These are phyloP conservation scores for Drosophila merina DNA, from an alignment of 2,888 invertebrate genomes.

Conservation along the genomic window DNA sequence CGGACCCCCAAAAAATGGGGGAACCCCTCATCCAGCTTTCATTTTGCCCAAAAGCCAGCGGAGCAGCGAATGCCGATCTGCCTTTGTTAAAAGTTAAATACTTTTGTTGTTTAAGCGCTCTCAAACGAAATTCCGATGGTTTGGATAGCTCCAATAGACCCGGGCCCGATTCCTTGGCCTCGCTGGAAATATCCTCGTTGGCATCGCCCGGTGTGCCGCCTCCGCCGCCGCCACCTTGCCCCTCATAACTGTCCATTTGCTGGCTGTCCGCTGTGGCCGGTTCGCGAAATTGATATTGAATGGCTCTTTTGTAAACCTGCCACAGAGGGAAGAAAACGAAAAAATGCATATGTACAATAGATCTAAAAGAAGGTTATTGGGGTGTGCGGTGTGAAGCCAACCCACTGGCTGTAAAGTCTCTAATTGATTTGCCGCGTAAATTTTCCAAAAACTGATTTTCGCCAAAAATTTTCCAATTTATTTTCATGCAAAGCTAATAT, in stretches of 20 bases:
- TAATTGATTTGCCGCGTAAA: slow-evolving; percentile 77
- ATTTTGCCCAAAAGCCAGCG: slow-evolving; percentile 28
- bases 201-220: slow-evolving; percentile 47
- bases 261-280: slow-evolving; percentile 75
- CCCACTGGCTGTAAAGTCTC: slow-evolving; percentile 54
- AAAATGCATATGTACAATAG: slow-evolving; percentile 47
- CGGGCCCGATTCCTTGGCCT: slow-evolving; percentile 73
- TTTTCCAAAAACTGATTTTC: slow-evolving; percentile 59
- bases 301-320: slow-evolving; percentile 82
- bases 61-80: slow-evolving; percentile 55
- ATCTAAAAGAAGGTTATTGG: background rate
- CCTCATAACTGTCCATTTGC: slow-evolving; percentile 70
- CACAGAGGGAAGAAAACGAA: slow-evolving; percentile 21
- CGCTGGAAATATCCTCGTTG: slow-evolving; percentile 58
- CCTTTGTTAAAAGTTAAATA: slow-evolving; percentile 80
- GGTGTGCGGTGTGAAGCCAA: background rate
- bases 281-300: slow-evolving; percentile 84
- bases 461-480: slow-evolving; percentile 71
- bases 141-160: slow-evolving; percentile 83
- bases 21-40: slow-evolving; percentile 4
- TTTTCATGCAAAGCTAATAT: slow-evolving; percentile 73
- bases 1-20: background rate
- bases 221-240: slow-evolving; percentile 40
- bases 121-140: slow-evolving; percentile 84
- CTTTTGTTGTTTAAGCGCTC: slow-evolving; percentile 83